phyloP scores from a whole-genome alignment of 2,113 vertebrate genomes.

The Planiliza haematocheilus region DNA sequence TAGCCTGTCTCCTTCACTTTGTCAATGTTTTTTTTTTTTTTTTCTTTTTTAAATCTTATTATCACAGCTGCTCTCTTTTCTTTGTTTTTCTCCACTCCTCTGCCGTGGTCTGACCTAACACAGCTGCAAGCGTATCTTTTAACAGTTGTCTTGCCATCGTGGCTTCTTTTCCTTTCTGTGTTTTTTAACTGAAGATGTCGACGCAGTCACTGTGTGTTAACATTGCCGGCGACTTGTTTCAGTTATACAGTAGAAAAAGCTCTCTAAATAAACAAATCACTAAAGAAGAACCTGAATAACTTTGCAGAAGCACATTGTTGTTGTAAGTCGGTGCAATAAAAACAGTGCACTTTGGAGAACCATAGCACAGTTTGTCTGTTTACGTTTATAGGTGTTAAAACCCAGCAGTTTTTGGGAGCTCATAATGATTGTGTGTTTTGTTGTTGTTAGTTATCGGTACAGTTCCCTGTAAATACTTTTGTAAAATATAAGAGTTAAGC shows the following conservation, averaged over 20 bases:
- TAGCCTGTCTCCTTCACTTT: constrained; percentile 13
- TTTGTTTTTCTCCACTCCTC: constrained; percentile 6
- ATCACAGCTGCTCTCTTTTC: constrained; percentile 15
- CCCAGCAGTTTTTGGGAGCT: constrained; percentile 8
- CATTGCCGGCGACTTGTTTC: constrained; percentile 3
- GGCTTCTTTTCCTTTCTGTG: constrained; percentile 17
- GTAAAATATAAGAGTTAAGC: constrained; percentile 34
- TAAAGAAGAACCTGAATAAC: constrained; percentile 3
- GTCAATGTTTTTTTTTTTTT: constrained; percentile 12
- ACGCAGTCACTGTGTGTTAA: constrained; percentile 23
- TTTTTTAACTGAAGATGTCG: constrained; percentile 15
- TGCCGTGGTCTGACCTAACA: constrained; percentile 6
- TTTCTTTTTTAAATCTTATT: constrained; percentile 21
- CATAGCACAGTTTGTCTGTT: constrained; percentile 7
- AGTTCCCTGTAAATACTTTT: constrained; percentile 34
- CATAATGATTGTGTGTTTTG: constrained; percentile 5
- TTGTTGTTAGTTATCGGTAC: constrained; percentile 2
- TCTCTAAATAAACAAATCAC: neutral
- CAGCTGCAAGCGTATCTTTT: constrained; percentile 16
- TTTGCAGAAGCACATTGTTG: constrained; percentile 27
- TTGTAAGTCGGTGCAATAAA: constrained; percentile 30
- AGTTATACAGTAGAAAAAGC: constrained; percentile 10
- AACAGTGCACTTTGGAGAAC: constrained; percentile 9
- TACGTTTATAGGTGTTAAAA: neutral
- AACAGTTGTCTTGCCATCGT: neutral